Base-by-base conservation (phyloP, 2,797 vertebrate genomes). In the Merluccius polli region DNA sequence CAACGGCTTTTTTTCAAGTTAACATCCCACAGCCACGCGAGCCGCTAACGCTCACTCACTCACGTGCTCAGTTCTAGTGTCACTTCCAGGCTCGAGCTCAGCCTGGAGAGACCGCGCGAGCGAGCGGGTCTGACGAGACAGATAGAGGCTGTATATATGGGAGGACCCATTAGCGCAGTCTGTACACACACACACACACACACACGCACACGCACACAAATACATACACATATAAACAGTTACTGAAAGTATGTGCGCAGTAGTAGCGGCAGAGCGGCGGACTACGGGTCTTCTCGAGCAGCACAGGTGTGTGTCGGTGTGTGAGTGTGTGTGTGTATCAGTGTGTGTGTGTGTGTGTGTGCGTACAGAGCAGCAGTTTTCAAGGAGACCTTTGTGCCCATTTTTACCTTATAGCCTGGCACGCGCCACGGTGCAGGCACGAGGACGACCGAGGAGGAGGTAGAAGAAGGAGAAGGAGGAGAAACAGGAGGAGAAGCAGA, bases 371-470 rank as follows among this genome's bases (percentile, higher is more conserved):
- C 84, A 41, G 83, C 71, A 41, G 33, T 69, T 76, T 75, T 33
- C 27, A 81, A 81, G 75, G 77, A 79, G 11, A 76, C 71, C 18
- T n/a, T 69, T 11, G 80, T 52, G 77, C 59, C 82, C n/a, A 75
- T 48, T 78, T 81, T 75, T 72, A 73, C 77, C 73, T 82, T 29
- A 80, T 80, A 18, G 77, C 75, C 80, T 77, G 84, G 67, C 83
- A 38, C 81, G 80, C 85, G 83, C 80, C 73, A 81, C 88, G 89
- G 88, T 87, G 85, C 84, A 75, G 87, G 72, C 81, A 76, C 83
- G 87, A 85, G 84, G 84, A 78, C 74, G 83, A 83, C 82, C 76
- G 77, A 36, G 81, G 82, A 77, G 32, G 16, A 21, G 16, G 75
- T 71, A 32, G 30, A 67, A 59, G 16, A 48, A 84, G 74, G 83